Evolutionary conservation across 1,140 invertebrate genomes (phyloP).

Genomic region (Tenebrio molitor): DNA sequence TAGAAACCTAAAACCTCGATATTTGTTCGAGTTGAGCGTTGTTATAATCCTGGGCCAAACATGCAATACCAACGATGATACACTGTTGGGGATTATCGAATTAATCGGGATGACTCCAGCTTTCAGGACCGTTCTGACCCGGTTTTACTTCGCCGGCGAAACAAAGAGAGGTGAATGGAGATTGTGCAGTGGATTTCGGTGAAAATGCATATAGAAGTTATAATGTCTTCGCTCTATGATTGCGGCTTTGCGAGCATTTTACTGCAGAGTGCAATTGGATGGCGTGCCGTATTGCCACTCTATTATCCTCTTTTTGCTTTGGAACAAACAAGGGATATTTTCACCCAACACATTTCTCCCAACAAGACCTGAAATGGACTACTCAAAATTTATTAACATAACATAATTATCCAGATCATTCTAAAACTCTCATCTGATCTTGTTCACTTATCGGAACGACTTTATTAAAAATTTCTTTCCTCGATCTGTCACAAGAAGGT

Average conservation of each 20-base stretch:
- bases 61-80: slow-evolving; percentile 24
- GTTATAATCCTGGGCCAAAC: slow-evolving; percentile 33
- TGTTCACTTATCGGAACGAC: neutral
- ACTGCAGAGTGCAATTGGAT: slow-evolving; percentile 28
- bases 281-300: neutral
- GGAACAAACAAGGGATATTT: neutral
- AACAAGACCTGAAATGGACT: no score
- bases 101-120: slow-evolving; percentile 18
- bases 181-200: slow-evolving; percentile 38
- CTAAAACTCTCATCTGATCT: neutral
- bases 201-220: slow-evolving; percentile 31
- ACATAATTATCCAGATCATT: neutral
- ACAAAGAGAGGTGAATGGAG: slow-evolving; percentile 29
- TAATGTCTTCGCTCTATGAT: slow-evolving; percentile 36
- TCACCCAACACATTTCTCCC: neutral
- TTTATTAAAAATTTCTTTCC: neutral
- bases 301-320: neutral
- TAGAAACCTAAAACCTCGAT: slow-evolving; percentile 37
- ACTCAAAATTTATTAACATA: no score
- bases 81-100: slow-evolving; percentile 42
- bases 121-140: slow-evolving; percentile 28
- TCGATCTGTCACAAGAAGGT: neutral
- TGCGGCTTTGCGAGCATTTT: slow-evolving; percentile 31
- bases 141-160: slow-evolving; percentile 18
- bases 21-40: slow-evolving; percentile 26